phyloP scores from a whole-genome alignment of 2,113 vertebrate species.

The Megalops atlanticus region DNA sequence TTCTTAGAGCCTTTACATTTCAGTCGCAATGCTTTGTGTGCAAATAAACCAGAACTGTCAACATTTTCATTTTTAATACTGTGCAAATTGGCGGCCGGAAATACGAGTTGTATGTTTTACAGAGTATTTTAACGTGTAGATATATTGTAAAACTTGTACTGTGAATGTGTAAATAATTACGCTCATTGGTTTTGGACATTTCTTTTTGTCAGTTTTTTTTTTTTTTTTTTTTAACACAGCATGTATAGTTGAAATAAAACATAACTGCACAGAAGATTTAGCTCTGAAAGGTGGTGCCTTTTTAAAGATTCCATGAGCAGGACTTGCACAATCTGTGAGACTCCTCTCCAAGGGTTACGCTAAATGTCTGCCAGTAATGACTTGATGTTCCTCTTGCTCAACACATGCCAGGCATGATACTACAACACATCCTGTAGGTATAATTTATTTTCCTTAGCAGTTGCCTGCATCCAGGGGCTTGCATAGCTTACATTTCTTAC shows the following conservation, averaged over 20 bases:
- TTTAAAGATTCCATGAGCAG: background rate
- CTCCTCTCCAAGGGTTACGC: background rate
- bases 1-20: constrained; percentile 87
- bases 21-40: constrained; percentile 88
- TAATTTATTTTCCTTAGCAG: background rate
- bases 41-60: constrained; percentile 84
- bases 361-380: background rate
- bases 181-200: constrained; percentile 79
- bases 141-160: constrained; percentile 98
- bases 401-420: background rate
- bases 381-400: background rate
- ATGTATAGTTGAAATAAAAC: constrained; percentile 99
- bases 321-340: background rate
- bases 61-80: constrained; percentile 83
- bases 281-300: constrained; percentile 8
- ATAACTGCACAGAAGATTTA: constrained; percentile 77
- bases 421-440: background rate
- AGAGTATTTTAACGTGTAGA: constrained; percentile 98
- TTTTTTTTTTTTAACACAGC: constrained; percentile 97
- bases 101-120: constrained; percentile 84
- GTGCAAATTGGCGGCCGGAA: constrained; percentile 83
- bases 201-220: constrained; percentile 67
- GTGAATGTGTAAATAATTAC: constrained; percentile 99
- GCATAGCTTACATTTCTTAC: background rate
- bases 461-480: background rate